Conservation (phyloP, 2,888 invertebrate species). For the Dasypolia templi region DNA sequence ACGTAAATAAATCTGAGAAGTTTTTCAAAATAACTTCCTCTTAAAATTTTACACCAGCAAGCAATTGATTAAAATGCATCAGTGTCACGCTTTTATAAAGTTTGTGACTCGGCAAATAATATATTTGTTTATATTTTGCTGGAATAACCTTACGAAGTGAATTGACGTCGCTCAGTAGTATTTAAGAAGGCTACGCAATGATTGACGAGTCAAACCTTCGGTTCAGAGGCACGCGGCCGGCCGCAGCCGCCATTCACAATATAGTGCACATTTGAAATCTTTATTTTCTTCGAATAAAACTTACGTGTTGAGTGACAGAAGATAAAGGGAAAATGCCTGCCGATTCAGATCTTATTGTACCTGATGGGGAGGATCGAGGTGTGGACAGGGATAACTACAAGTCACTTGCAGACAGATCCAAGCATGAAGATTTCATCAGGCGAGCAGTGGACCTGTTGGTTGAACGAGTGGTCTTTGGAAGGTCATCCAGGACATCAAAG, state of each 20-base stretch:
- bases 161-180: constrained; percentile 83
- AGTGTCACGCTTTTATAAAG: constrained; percentile 18
- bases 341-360: constrained; percentile 85
- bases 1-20: not conserved
- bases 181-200: constrained; percentile 86
- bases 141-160: constrained; percentile 85
- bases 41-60: not conserved
- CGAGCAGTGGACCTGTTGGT: constrained; percentile 93
- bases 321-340: constrained; percentile 83
- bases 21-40: constrained; percentile 1
- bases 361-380: constrained; percentile 77
- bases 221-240: constrained; percentile 80
- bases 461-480: constrained; percentile 94
- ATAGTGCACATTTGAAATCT: constrained; percentile 71
- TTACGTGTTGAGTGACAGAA: constrained; percentile 67
- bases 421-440: constrained; percentile 93
- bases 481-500: constrained; percentile 92
- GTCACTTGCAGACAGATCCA: constrained; percentile 91
- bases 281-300: constrained; percentile 69
- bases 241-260: constrained; percentile 73
- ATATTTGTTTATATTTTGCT: constrained; percentile 68
- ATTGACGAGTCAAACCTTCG: constrained; percentile 82
- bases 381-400: constrained; percentile 85
- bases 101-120: constrained; percentile 33
- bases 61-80: constrained; percentile 20